Conservation (phyloP, 2,113 vertebrate species). For the Psittacula cyanocephala region DNA sequence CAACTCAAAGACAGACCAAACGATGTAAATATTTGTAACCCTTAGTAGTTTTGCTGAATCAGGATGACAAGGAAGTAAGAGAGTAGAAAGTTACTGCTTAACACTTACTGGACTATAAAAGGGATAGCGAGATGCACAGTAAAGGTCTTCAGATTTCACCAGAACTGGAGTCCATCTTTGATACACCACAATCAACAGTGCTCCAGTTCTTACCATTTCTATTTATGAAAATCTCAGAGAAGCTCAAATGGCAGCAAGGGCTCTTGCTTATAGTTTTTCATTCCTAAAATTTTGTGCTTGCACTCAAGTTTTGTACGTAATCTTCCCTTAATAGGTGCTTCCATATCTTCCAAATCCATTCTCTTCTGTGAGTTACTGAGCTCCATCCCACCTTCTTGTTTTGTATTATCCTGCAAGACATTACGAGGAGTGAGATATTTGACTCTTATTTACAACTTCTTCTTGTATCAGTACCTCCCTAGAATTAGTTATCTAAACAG, state of each 20-base stretch:
- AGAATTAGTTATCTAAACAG: neutral
- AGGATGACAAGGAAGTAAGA: no score
- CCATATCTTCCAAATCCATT: neutral
- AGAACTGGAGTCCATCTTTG: no score
- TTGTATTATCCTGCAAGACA: neutral
- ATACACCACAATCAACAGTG: neutral
- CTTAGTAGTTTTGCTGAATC: no score
- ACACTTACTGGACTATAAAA: no score
- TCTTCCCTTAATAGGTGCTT: neutral
- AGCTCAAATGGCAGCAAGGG: neutral
- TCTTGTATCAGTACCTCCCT: neutral
- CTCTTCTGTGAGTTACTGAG: neutral
- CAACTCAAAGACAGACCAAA: no score
- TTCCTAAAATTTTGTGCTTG: neutral
- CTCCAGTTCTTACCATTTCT: neutral
- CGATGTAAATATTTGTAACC: no score
- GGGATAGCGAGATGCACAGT: no score
- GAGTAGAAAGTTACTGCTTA: no score
- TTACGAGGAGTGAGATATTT: neutral
- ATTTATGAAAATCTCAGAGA: neutral
- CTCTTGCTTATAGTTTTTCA: neutral
- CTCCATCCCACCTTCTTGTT: neutral
- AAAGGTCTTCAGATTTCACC: no score
- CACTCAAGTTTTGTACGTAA: neutral
- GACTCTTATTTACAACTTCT: neutral